phyloP scores from a whole-genome alignment of 2,888 invertebrate species.

The Drosophila merina region DNA sequence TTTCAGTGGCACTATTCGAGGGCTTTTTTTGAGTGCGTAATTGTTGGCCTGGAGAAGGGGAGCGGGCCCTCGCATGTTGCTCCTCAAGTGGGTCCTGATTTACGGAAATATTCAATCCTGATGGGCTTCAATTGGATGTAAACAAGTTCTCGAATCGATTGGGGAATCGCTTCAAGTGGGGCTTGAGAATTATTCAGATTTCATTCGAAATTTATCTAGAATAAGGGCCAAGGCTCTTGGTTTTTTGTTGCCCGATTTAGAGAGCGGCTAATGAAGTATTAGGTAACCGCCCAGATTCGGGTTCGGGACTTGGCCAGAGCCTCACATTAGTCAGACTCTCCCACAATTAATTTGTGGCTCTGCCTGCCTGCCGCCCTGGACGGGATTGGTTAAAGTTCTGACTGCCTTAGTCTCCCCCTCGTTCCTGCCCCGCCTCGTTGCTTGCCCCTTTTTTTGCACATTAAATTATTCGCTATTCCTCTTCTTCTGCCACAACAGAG shows the following conservation, averaged over 20 bases:
- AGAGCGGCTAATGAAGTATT: constrained; percentile 58
- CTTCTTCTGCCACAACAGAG: constrained; percentile 46
- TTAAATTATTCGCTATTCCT: constrained; percentile 47
- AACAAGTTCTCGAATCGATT: constrained; percentile 11
- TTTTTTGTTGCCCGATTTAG: constrained; percentile 50
- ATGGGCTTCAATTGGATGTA: constrained; percentile 16
- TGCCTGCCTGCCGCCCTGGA: constrained; percentile 10
- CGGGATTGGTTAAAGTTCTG: constrained; percentile 28
- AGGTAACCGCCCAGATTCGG: constrained; percentile 31
- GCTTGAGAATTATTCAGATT: background rate
- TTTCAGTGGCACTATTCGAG: constrained; percentile 8
- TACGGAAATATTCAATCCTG: constrained; percentile 11
- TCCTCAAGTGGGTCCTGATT: constrained; percentile 49
- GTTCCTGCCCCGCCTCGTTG: background rate
- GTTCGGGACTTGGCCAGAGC: constrained; percentile 14
- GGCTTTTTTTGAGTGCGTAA: constrained; percentile 47
- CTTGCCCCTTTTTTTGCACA: constrained; percentile 31
- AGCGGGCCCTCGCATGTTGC: constrained; percentile 37
- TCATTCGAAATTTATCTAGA: background rate
- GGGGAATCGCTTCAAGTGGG: constrained; percentile 1
- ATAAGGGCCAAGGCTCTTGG: constrained; percentile 8
- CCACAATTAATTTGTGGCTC: constrained; percentile 58
- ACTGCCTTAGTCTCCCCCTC: constrained; percentile 14
- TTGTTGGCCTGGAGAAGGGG: constrained; percentile 36
- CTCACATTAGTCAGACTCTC: constrained; percentile 59